Evolutionary conservation across 2,797 vertebrate genomes (phyloP), one percentile per base, ranked within the genome.

Genomic region (Malurus splendens): DNA sequence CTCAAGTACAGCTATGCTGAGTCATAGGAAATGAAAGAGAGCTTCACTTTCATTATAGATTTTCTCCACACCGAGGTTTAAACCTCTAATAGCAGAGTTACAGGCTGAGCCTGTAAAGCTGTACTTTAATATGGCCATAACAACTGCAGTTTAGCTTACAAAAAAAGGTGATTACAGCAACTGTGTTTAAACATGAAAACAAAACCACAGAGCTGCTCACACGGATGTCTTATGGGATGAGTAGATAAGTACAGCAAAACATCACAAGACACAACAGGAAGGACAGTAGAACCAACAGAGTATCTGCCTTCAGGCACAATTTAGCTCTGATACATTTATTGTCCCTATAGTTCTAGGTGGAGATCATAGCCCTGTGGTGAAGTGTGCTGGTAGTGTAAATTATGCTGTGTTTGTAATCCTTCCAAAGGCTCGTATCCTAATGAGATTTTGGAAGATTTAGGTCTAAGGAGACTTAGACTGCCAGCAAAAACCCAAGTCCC

Each of bases 11-110:
- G 77, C 65, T 62, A 18, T 2, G 13, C 59, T 90, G 90, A 94
- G 71, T 90, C 87, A 87, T 12, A 73, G 33, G 52, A 92, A 90
- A 90, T 45, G 45, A 64, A 81, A 87, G 60, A 68, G 18, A 89
- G 19, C 87, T 94, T 89, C 55, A 61, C 45, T 92, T 81, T 87
- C 79, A 47, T 91, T 59, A 64, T 5, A 77, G 57, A 65, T 78
- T 90, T 94, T 93, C 65, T 92, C 70, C 67, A 36, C 20, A 27
- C 25, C 82, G 75, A 90, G 77, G 64, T 84, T 93, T 86, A 76
- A 87, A 74, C 73, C 85, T 93, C 80, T 94, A 92, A 94, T 82
- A 92, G 83, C 74, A 92, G 84, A 88, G 77, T 90, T 75, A 90
- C 36, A 73, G 56, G 65, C 65, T 83, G 60, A 93, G 67, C 55